Conservation (phyloP, 2,888 invertebrate genomes). For the Galerucella calmariensis region DNA sequence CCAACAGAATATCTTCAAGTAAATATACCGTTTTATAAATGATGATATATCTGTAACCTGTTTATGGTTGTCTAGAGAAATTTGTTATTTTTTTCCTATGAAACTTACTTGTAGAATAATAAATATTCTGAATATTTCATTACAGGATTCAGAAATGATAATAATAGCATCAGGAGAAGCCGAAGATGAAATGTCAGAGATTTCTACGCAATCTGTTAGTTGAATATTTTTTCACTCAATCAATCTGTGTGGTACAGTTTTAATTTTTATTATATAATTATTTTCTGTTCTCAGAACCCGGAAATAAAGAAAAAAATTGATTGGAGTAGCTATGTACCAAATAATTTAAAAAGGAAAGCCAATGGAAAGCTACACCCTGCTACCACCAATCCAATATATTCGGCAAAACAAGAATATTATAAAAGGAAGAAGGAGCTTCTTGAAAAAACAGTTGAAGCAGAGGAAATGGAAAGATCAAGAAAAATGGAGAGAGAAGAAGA, state of each 20-base stretch:
- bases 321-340: constrained; percentile 1
- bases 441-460: background rate
- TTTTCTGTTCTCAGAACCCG: too few species aligned
- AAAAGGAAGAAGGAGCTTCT: background rate
- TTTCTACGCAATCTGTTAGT: too few species aligned
- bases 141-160: too few species aligned
- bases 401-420: background rate
- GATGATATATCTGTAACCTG: background rate
- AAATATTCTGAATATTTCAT: background rate
- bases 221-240: background rate
- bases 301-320: background rate
- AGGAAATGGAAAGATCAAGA: background rate
- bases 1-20: background rate
- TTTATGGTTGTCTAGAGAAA: background rate
- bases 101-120: background rate
- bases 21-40: background rate
- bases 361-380: background rate
- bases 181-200: too few species aligned
- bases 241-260: too few species aligned
- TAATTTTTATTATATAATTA: too few species aligned
- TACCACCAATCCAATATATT: background rate
- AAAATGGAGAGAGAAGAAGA: background rate
- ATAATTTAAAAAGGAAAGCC: background rate
- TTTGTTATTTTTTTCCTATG: background rate
- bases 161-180: too few species aligned